Evolutionary conservation across 2,113 vertebrate species (phyloP).

Genomic region (Gasterosteus aculeatus): DNA sequence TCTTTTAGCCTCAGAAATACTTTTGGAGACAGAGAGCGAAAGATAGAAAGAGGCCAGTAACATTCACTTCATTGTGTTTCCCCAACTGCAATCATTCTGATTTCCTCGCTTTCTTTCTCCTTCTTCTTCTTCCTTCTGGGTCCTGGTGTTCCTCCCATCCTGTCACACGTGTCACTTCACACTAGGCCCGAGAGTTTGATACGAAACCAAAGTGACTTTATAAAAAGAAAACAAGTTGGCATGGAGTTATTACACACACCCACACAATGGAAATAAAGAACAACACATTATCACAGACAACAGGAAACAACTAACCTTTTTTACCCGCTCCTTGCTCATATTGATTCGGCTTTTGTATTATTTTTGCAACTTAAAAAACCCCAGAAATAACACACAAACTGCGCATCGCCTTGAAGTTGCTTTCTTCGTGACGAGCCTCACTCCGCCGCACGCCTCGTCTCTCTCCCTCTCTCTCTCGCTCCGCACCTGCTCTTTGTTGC

Average conservation of each 20-base stretch:
- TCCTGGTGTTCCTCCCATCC: conserved; percentile 42
- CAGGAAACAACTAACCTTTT: conserved; percentile 51
- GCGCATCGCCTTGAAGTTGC: conserved; percentile 62
- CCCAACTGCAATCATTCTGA: conserved; percentile 48
- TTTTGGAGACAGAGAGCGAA: conserved; percentile 71
- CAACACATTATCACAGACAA: conserved; percentile 57
- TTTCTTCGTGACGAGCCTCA: conserved; percentile 44
- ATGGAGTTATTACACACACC: conserved; percentile 45
- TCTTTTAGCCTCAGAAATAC: conserved; percentile 83
- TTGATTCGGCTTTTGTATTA: conserved; percentile 60
- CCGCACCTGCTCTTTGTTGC: conserved; percentile 72
- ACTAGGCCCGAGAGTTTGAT: conserved; percentile 43
- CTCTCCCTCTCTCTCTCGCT: conserved; percentile 2
- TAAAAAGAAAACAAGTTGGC: conserved; percentile 67
- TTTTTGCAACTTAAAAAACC: conserved; percentile 67
- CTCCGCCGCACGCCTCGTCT: conserved; percentile 17
- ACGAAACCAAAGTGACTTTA: conserved; percentile 59
- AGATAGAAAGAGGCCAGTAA: conserved; percentile 75
- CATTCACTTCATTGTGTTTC: conserved; percentile 61
- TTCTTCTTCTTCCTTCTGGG: neutral
- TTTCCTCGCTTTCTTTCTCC: conserved; percentile 1
- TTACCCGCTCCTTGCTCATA: conserved; percentile 30
- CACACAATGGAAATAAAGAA: neutral
- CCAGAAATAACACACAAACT: conserved; percentile 66
- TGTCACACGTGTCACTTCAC: conserved; percentile 37